Evolutionary conservation across 2,797 vertebrate genomes (phyloP).

Genomic region (Lagorchestes hirsutus): DNA sequence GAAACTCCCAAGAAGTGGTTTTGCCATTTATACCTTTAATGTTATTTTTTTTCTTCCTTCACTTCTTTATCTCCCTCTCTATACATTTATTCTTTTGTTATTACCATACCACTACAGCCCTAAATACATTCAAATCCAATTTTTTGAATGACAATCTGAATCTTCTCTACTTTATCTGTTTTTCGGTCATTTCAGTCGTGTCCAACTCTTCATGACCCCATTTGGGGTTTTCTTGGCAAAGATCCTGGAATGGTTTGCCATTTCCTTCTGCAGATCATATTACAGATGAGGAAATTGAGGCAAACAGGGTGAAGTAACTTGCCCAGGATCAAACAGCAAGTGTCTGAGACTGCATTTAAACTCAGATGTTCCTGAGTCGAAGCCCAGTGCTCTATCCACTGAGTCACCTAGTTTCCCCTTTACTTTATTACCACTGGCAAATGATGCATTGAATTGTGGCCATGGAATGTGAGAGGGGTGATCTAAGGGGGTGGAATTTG

Average conservation of each 20-base stretch:
- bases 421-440: not conserved
- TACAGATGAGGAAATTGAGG: not conserved
- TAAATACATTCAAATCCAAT: not conserved
- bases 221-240: too few relatives aligned
- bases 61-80: constrained; percentile 36
- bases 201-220: too few relatives aligned
- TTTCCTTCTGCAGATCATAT: not conserved
- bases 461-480: not conserved
- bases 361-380: not conserved
- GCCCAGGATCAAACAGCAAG: not conserved
- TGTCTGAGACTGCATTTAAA: not conserved
- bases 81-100: constrained; percentile 25
- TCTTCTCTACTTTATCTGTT: not conserved
- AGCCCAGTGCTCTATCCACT: not conserved
- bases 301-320: not conserved
- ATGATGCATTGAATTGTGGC: not conserved
- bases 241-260: not conserved
- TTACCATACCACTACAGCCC: not conserved
- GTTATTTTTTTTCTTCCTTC: constrained; percentile 27
- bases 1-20: constrained; percentile 23
- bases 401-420: not conserved
- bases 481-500: not conserved
- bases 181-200: too few relatives aligned
- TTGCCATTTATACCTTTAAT: constrained; percentile 15
- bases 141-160: not conserved